Percentiles rank a stretch among this genome's conserved stretches.
Evolutionary conservation across 2,113 vertebrate genomes (phyloP).

Genomic region (Dasyprocta punctata): DNA sequence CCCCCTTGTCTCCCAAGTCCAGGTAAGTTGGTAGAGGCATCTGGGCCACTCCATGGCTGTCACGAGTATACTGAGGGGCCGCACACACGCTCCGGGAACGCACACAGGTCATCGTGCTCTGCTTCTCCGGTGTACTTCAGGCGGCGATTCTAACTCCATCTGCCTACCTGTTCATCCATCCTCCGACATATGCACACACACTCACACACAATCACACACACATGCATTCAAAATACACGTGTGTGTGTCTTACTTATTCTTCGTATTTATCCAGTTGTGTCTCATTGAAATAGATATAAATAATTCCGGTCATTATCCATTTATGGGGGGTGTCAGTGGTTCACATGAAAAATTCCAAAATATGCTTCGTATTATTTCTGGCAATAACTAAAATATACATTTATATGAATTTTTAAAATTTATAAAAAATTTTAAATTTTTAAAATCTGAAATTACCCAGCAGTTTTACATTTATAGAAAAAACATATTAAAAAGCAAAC

Average conservation of each 20-base stretch:
- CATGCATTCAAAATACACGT: not conserved
- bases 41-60: not conserved
- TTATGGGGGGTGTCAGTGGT: not conserved
- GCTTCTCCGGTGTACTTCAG: not conserved
- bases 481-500: not conserved
- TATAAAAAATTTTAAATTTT: not conserved
- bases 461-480: not conserved
- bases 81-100: not conserved
- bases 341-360: not conserved
- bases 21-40: not conserved
- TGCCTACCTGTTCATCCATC: not conserved
- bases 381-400: not conserved
- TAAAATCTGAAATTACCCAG: not conserved
- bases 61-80: not conserved
- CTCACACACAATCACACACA: fast-evolving
- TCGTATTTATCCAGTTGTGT: not conserved
- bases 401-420: not conserved
- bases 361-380: not conserved
- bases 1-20: not conserved
- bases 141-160: not conserved
- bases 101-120: not conserved
- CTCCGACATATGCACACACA: not conserved
- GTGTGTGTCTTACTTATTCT: not conserved
- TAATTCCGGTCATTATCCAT: not conserved
- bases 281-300: constrained; percentile 37